phyloP scores from a whole-genome alignment of 2,113 vertebrate genomes.

The Pelusios castaneus region DNA sequence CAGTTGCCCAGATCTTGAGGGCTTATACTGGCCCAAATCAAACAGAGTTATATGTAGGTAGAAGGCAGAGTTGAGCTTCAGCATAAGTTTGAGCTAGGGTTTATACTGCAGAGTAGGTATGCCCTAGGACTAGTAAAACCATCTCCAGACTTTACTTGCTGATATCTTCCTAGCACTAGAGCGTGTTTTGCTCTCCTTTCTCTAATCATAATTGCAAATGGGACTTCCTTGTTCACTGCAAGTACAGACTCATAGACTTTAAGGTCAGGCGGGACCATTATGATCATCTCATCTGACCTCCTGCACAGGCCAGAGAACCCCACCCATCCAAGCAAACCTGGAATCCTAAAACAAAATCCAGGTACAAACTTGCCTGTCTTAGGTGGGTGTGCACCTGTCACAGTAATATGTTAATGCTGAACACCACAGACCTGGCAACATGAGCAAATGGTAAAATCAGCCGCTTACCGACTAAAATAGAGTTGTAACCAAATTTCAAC shows the following conservation, averaged over 20 bases:
- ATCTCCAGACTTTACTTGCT: not conserved
- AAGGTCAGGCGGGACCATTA: too few species aligned
- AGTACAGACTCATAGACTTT: too few species aligned
- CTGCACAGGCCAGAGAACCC: too few species aligned
- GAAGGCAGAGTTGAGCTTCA: too few species aligned
- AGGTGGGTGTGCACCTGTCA: not conserved
- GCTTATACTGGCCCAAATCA: too few species aligned
- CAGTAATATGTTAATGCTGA: not conserved
- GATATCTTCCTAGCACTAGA: not conserved
- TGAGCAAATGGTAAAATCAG: not conserved
- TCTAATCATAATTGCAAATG: not conserved
- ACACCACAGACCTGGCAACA: fast-evolving
- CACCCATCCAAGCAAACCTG: too few species aligned
- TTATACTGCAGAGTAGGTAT: too few species aligned
- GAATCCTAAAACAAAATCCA: not conserved
- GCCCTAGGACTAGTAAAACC: not conserved
- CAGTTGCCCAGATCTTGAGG: too few species aligned
- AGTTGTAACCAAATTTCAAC: not conserved
- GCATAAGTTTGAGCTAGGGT: too few species aligned
- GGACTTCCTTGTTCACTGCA: not conserved
- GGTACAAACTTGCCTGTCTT: fast-evolving
- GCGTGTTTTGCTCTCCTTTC: not conserved
- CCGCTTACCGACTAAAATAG: not conserved
- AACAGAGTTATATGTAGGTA: too few species aligned
- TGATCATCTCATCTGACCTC: too few species aligned